phyloP scores from a whole-genome alignment of 2,797 vertebrate genomes.

The Schizopygopsis malacanthus region DNA sequence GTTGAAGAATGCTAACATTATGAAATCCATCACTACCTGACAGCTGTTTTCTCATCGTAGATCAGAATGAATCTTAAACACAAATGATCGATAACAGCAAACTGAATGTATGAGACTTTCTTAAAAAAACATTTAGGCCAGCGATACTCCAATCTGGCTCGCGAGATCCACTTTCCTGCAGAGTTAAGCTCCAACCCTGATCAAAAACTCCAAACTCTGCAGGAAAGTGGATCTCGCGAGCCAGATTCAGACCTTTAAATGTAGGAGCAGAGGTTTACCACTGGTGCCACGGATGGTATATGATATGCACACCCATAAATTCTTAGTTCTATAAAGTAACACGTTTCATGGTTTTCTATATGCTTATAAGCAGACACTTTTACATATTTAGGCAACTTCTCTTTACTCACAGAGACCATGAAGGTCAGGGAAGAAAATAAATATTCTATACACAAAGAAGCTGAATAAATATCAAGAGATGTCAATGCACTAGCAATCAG shows the following conservation, averaged over 20 bases:
- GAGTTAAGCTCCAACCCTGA: no score
- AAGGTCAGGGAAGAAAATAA: neutral
- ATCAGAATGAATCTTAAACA: slow-evolving; percentile 45
- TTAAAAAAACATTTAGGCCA: neutral
- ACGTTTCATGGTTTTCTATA: neutral
- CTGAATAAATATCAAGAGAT: slow-evolving; percentile 31
- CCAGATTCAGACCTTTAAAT: neutral
- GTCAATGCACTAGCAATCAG: slow-evolving; percentile 31
- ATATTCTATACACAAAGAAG: neutral
- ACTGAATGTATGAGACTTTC: slow-evolving; percentile 4
- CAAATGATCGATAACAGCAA: slow-evolving; percentile 32
- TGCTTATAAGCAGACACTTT: slow-evolving; percentile 16
- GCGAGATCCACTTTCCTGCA: no score
- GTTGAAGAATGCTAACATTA: slow-evolving; percentile 24
- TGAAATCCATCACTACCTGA: slow-evolving; percentile 46
- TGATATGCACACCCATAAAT: neutral
- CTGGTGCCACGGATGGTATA: neutral
- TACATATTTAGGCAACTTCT: slow-evolving; percentile 1
- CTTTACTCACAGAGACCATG: neutral
- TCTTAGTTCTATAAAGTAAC: neutral
- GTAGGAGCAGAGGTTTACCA: neutral
- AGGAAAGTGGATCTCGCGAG: no score
- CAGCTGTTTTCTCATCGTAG: slow-evolving; percentile 14
- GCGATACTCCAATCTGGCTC: no score
- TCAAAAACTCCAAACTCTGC: no score